Percentiles rank a stretch among this genome's conserved stretches.
phyloP scores from a whole-genome alignment of 2,797 vertebrate species.

The Lophius americanus region DNA sequence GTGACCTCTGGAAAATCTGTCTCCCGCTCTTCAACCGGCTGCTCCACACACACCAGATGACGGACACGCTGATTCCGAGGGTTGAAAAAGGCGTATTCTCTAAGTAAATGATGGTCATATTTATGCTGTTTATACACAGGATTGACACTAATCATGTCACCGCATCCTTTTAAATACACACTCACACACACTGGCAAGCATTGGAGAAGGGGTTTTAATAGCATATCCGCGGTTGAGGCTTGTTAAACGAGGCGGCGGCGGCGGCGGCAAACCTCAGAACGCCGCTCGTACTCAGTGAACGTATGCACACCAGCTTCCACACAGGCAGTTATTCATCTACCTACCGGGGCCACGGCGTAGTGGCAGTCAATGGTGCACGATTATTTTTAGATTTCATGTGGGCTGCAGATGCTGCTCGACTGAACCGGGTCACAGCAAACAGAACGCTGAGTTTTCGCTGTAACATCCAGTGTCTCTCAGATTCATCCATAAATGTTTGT shows the following conservation, averaged over 20 bases:
- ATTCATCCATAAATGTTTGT: constrained; percentile 11
- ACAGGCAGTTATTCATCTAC: constrained; percentile 55
- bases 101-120: not conserved
- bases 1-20: too few species aligned
- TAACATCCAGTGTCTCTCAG: constrained; percentile 18
- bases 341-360: constrained; percentile 62
- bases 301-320: constrained; percentile 19
- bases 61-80: not conserved
- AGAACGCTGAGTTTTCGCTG: constrained; percentile 51
- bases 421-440: constrained; percentile 68
- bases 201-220: constrained; percentile 8
- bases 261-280: constrained; percentile 12
- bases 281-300: not conserved
- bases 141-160: constrained; percentile 14
- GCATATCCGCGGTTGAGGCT: constrained; percentile 15
- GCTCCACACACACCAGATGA: too few species aligned
- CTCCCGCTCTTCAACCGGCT: too few species aligned
- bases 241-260: not conserved
- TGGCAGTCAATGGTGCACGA: constrained; percentile 72
- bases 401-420: constrained; percentile 75
- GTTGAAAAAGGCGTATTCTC: not conserved
- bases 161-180: not conserved
- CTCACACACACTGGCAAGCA: not conserved
- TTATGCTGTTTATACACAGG: not conserved
- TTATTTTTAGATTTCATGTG: constrained; percentile 78